Conservation (phyloP, 2,797 vertebrate species). For the Amblyopsis hoosieri region DNA sequence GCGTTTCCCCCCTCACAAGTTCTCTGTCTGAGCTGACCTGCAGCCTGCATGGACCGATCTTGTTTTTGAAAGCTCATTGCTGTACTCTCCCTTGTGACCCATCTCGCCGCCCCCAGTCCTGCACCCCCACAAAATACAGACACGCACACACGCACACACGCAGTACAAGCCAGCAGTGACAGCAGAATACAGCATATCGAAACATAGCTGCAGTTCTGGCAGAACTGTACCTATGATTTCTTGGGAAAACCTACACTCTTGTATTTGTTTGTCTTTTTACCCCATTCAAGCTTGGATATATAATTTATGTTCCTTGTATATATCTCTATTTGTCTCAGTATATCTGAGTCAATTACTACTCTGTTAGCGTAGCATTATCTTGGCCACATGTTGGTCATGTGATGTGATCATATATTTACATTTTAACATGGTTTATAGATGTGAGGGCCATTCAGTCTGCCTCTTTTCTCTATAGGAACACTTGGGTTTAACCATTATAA, state of each 20-base stretch:
- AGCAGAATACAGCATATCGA: background rate
- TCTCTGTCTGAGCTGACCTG: constrained; percentile 33
- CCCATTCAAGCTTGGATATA: background rate
- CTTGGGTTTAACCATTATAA: background rate
- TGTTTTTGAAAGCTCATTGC: constrained; percentile 44
- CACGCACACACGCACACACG: background rate
- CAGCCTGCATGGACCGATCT: constrained; percentile 22
- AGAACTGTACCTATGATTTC: no score
- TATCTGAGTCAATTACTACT: constrained; percentile 3
- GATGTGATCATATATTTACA: background rate
- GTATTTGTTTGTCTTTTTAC: background rate
- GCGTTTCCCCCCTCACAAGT: constrained; percentile 6
- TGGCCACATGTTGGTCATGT: constrained; percentile 3
- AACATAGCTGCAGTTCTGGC: background rate
- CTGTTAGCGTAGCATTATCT: constrained; percentile 9
- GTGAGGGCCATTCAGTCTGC: background rate
- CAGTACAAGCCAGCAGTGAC: background rate
- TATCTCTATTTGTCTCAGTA: background rate
- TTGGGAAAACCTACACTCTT: no score
- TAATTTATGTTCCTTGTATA: background rate
- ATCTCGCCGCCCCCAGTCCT: constrained; percentile 12
- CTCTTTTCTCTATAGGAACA: background rate
- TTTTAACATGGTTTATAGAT: constrained; percentile 13
- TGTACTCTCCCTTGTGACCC: constrained; percentile 45
- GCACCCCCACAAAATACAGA: background rate